These are phyloP conservation scores for Deilephila elpenor DNA, from an alignment of 2,888 invertebrate species.

Conservation along the genomic window DNA sequence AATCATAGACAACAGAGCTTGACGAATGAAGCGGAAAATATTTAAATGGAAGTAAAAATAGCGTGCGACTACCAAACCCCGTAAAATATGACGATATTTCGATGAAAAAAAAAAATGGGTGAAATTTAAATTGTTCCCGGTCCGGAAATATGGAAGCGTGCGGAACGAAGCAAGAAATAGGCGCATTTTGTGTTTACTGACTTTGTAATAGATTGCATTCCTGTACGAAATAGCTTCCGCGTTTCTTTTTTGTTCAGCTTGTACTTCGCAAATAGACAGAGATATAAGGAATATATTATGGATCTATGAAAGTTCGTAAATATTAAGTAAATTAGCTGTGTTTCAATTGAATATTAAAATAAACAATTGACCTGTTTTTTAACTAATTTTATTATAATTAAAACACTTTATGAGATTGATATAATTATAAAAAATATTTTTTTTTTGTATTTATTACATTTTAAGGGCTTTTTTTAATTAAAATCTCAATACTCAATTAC, in stretches of 20 bases:
- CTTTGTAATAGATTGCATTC: slow-evolving; percentile 62
- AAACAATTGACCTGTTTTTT: too few species aligned
- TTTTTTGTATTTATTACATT: too few species aligned
- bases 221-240: slow-evolving; percentile 46
- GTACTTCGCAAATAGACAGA: neutral
- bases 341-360: too few species aligned
- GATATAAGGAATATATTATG: neutral
- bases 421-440: too few species aligned
- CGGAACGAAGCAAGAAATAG: slow-evolving; percentile 68
- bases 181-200: slow-evolving; percentile 61
- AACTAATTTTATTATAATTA: too few species aligned
- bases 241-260: neutral
- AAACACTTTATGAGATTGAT: too few species aligned
- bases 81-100: slow-evolving; percentile 78
- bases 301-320: neutral
- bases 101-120: slow-evolving; percentile 57
- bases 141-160: slow-evolving; percentile 71
- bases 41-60: slow-evolving; percentile 82
- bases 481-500: too few species aligned
- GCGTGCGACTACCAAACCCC: slow-evolving; percentile 67
- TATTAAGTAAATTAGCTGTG: too few species aligned
- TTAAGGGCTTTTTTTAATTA: too few species aligned
- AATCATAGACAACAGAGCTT: slow-evolving; percentile 63
- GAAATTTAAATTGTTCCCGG: slow-evolving; percentile 71
- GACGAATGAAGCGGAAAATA: slow-evolving; percentile 83